phyloP scores from a whole-genome alignment of 2,888 invertebrate genomes.

The Agrochola macilenta region DNA sequence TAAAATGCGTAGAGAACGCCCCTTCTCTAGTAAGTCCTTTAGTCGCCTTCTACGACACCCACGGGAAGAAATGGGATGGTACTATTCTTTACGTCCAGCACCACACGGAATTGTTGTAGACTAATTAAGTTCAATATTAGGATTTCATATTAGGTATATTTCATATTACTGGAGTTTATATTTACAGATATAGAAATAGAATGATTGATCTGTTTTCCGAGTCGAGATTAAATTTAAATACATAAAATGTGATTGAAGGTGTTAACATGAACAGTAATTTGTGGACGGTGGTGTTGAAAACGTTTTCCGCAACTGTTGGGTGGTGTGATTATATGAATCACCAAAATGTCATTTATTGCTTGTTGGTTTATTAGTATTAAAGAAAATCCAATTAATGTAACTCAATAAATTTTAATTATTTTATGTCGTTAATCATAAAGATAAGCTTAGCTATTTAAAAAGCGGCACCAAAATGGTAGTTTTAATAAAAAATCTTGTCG shows the following conservation, averaged over 20 bases:
- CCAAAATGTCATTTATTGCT: constrained; percentile 2
- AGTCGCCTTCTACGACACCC: too few relatives aligned
- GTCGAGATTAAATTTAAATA: constrained; percentile 18
- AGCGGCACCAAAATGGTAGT: neutral
- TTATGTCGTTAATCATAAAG: neutral
- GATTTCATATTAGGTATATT: neutral
- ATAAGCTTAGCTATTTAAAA: too few relatives aligned
- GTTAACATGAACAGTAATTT: constrained; percentile 28
- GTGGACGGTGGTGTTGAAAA: constrained; percentile 34
- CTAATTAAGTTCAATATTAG: neutral
- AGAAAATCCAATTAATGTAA: neutral
- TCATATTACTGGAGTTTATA: neutral
- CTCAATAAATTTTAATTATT: neutral
- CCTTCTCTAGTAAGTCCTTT: too few relatives aligned
- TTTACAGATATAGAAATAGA: constrained; percentile 25
- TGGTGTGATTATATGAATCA: constrained; percentile 24
- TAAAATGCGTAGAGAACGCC: too few relatives aligned
- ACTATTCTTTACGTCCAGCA: too few relatives aligned
- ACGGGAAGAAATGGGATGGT: too few relatives aligned
- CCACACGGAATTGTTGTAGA: neutral
- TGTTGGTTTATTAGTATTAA: neutral
- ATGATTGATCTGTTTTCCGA: constrained; percentile 30
- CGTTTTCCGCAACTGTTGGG: constrained; percentile 32
- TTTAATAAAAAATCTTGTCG: neutral
- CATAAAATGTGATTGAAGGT: constrained; percentile 34